Evolutionary conservation across 2,888 invertebrate genomes (phyloP).

Genomic region (Meliscaeva auricollis): DNA sequence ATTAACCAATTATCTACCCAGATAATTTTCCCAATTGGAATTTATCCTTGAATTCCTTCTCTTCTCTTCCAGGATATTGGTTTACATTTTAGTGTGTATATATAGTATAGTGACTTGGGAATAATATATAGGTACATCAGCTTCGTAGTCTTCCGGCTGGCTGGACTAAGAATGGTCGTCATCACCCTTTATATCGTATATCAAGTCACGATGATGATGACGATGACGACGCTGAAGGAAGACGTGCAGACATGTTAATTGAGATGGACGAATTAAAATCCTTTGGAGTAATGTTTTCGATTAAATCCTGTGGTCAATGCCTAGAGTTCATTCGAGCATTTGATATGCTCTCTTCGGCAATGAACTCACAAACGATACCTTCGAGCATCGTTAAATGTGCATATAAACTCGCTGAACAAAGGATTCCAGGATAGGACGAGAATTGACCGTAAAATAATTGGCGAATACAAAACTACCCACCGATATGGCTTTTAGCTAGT

Average conservation of each 20-base stretch:
- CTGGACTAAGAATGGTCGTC: conserved; percentile 22
- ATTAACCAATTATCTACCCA: conserved; percentile 73
- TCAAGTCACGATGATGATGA: background rate
- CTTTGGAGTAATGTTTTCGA: conserved; percentile 58
- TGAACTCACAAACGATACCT: conserved; percentile 2
- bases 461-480: no score
- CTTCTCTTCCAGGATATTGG: conserved; percentile 53
- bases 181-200: conserved; percentile 11
- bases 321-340: conserved; percentile 20
- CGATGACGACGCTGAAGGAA: conserved; percentile 18
- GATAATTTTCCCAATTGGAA: conserved; percentile 71
- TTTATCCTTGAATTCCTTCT: conserved; percentile 66
- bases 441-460: background rate
- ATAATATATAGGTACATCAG: background rate
- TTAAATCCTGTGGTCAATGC: conserved; percentile 59
- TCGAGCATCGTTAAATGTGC: conserved; percentile 30
- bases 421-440: conserved; percentile 1
- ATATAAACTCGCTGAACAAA: conserved; percentile 39
- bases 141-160: conserved; percentile 26
- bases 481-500: background rate
- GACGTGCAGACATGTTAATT: conserved; percentile 72
- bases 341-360: conserved; percentile 9
- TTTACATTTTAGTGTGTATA: conserved; percentile 45
- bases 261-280: conserved; percentile 69
- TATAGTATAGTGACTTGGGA: conserved; percentile 25